phyloP scores from a whole-genome alignment of 2,888 invertebrate species.

The Drosophila robusta region DNA sequence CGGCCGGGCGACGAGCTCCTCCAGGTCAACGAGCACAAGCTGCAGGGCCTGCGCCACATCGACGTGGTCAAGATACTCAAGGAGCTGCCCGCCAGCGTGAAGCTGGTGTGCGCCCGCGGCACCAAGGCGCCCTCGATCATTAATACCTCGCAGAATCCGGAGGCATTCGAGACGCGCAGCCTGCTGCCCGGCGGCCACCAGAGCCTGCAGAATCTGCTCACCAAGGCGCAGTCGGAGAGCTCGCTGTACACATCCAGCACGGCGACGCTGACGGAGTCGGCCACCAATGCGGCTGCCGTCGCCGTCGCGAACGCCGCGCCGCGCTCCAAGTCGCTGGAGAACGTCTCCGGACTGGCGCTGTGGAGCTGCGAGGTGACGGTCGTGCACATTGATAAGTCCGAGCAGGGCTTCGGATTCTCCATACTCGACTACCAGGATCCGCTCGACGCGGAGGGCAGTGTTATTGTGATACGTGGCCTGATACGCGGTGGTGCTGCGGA shows the following conservation, averaged over 20 bases:
- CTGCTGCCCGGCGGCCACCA: slow-evolving; percentile 94
- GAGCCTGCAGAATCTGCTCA: slow-evolving; percentile 91
- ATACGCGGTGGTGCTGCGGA: slow-evolving; percentile 99
- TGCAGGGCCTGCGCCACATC: slow-evolving; percentile 97
- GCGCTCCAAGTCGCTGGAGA: slow-evolving; percentile 97
- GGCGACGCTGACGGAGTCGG: slow-evolving; percentile 90
- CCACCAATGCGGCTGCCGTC: slow-evolving; percentile 69
- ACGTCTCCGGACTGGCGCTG: slow-evolving; percentile 97
- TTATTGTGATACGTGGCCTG: slow-evolving; percentile 98
- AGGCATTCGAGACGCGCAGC: slow-evolving; percentile 92
- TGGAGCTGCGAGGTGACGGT: slow-evolving; percentile 98
- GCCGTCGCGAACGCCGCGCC: slow-evolving; percentile 77
- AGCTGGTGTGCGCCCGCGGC: slow-evolving; percentile 95
- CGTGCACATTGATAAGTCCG: slow-evolving; percentile 96
- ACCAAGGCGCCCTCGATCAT: slow-evolving; percentile 88
- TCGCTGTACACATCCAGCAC: slow-evolving; percentile 95
- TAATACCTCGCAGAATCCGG: slow-evolving; percentile 91
- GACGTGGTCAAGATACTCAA: slow-evolving; percentile 98
- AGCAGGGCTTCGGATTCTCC: slow-evolving; percentile 98
- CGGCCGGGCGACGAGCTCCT: slow-evolving; percentile 98
- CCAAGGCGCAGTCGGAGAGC: slow-evolving; percentile 98
- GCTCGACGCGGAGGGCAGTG: slow-evolving; percentile 96
- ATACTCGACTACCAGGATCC: slow-evolving; percentile 99
- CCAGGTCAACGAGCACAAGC: slow-evolving; percentile 96
- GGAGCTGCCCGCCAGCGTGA: slow-evolving; percentile 95